Conservation (phyloP, 2,113 vertebrate genomes). For the Ceuthmochares aereus region DNA sequence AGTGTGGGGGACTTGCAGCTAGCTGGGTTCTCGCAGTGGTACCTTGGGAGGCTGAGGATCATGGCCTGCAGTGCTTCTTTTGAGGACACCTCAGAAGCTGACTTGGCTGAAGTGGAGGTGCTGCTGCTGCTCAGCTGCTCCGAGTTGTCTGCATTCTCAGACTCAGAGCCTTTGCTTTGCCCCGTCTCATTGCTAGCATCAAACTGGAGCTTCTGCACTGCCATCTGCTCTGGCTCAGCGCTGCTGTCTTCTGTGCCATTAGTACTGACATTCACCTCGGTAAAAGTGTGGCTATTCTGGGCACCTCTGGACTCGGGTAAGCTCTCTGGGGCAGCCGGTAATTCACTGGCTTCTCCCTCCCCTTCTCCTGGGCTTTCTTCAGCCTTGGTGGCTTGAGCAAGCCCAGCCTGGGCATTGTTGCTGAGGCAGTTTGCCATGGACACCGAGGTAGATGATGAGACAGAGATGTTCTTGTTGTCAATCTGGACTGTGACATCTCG, state of each 20-base stretch:
- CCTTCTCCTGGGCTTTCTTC: slow-evolving; percentile 47
- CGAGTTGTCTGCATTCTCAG: slow-evolving; percentile 81
- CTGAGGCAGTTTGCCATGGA: slow-evolving; percentile 89
- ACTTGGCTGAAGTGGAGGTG: slow-evolving; percentile 88
- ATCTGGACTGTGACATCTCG: slow-evolving; percentile 97
- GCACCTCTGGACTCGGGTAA: not conserved
- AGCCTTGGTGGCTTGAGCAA: slow-evolving; percentile 44
- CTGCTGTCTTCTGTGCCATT: not conserved
- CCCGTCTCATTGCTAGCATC: slow-evolving; percentile 43
- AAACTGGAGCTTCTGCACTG: slow-evolving; percentile 61
- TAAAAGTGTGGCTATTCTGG: slow-evolving; percentile 37
- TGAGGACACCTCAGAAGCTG: slow-evolving; percentile 85
- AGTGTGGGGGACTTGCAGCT: slow-evolving; percentile 94
- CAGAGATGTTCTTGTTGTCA: slow-evolving; percentile 94
- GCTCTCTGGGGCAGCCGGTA: not conserved
- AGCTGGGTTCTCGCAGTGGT: slow-evolving; percentile 93
- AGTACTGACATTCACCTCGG: not conserved
- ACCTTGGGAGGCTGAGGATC: slow-evolving; percentile 92
- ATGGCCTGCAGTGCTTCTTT: slow-evolving; percentile 95
- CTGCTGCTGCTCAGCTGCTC: slow-evolving; percentile 89
- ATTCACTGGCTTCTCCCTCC: slow-evolving; percentile 37
- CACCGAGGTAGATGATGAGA: slow-evolving; percentile 91
- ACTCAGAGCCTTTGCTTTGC: slow-evolving; percentile 75
- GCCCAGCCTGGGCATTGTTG: not conserved
- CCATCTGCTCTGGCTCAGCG: slow-evolving; percentile 22